Base-by-base conservation (phyloP, 2,113 vertebrate genomes). In the Apistogramma diplotaenia region DNA sequence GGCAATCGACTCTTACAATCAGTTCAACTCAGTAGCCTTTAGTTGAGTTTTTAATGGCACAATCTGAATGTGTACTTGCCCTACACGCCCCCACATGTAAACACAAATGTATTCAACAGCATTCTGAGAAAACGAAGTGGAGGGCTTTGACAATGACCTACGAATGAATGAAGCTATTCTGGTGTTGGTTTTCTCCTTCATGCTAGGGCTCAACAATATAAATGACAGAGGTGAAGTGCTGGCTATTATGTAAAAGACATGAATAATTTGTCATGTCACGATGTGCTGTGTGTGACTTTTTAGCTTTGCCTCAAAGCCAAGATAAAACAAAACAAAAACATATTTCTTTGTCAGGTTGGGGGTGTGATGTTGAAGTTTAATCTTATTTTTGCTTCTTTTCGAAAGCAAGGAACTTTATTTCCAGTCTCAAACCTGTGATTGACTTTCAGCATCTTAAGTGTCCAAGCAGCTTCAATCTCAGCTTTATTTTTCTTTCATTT, bases 41-140 rank as follows among this genome's bases (percentile, higher is more conserved):
- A 57, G 59, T 77, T 80, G n/a, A 84, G 61, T 81, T 87, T 81
- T 74, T 59, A 79, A 61, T 82, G 60, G 40, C 74, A 25, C 43
- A 25, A 29, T 10, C 21, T 37, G 29, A 74, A 35, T 35, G 11
- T 46, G 12, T 46, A 25, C 54, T 80, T 49, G 54, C n/a, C 12
- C 72, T 10, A 58, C 16, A 51, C 21, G 19, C 40, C 49, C 18
- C 6, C 31, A 33, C 8, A 19, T 37, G 35, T 37, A 76, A 59
- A 79, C 43, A 86, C 67, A 76, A n/a, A 6, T 59, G 54, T 15
- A 55, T 60, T 77, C 37, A 76, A 53, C n/a, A 19, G 51, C 8
- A 70, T 70, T 70, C 1, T 1, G 49, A 35, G n/a, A 49, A 74
- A 65, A 82, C 37, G 18, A 56, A 84, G 11, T n/a, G 1, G 7